These are phyloP conservation scores for Imbricaverruca yamaguchii DNA, from an alignment of 2,888 invertebrate genomes.

Conservation along the genomic window DNA sequence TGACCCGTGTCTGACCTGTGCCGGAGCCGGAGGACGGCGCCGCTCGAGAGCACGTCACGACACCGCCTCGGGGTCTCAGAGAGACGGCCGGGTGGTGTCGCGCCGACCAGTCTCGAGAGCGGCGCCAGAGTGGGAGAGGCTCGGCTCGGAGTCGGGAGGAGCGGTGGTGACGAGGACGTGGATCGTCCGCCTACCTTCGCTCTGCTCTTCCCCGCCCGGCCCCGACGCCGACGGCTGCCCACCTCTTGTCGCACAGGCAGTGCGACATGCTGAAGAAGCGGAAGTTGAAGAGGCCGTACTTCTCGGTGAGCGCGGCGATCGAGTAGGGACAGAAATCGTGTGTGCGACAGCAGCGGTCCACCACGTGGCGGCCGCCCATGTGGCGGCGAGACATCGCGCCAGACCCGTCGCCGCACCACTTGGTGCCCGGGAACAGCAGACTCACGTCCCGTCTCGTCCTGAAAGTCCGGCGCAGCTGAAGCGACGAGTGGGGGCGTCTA, in stretches of 20 bases:
- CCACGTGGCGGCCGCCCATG: constrained; percentile 38
- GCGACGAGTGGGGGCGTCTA: too few species aligned
- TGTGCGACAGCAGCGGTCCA: constrained; percentile 41
- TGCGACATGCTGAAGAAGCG: constrained; percentile 42
- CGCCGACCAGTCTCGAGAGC: too few species aligned
- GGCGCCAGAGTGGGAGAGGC: too few species aligned
- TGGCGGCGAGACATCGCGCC: constrained; percentile 38
- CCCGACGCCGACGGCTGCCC: background rate
- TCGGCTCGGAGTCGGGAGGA: background rate
- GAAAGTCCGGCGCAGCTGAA: background rate
- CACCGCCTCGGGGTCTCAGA: too few species aligned
- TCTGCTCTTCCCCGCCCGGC: background rate
- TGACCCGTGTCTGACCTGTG: too few species aligned
- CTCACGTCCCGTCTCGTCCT: constrained; percentile 27
- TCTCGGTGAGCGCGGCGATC: constrained; percentile 39
- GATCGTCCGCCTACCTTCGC: background rate
- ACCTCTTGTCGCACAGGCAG: constrained; percentile 44
- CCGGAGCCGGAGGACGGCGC: background rate
- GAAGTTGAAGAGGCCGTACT: constrained; percentile 42
- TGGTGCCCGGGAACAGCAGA: constrained; percentile 50
- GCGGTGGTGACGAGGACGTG: background rate
- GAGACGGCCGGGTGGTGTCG: too few species aligned
- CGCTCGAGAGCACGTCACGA: too few species aligned
- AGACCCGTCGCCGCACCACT: constrained; percentile 43
- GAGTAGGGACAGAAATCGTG: constrained; percentile 42